Conservation (phyloP, 2,113 vertebrate genomes). For the Brachyistius frenatus region DNA sequence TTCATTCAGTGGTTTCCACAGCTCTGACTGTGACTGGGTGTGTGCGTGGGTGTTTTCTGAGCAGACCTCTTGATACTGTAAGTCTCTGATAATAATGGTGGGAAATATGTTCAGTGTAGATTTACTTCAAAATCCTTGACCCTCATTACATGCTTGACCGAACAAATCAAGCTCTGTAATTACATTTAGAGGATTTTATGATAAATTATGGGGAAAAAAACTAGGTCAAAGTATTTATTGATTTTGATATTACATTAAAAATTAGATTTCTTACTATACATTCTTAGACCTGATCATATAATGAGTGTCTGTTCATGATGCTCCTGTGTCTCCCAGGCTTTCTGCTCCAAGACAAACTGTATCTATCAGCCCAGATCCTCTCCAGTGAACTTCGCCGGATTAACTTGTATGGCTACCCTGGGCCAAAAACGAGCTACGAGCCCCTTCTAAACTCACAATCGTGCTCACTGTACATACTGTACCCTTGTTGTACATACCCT, state of each 20-base stretch:
- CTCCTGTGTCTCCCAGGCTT: slow-evolving; percentile 8
- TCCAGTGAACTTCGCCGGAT: slow-evolving; percentile 10
- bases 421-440: background rate
- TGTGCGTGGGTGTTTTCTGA: slow-evolving; percentile 11
- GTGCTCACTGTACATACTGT: background rate
- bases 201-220: slow-evolving; percentile 50
- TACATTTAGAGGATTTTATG: slow-evolving; percentile 45
- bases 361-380: slow-evolving; percentile 44
- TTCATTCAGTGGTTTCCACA: background rate
- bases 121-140: slow-evolving; percentile 48
- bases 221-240: slow-evolving; percentile 46
- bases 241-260: slow-evolving; percentile 48
- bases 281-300: slow-evolving; percentile 37
- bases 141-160: slow-evolving; percentile 44
- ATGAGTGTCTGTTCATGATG: slow-evolving; percentile 21
- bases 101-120: slow-evolving; percentile 28
- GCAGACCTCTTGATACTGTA: background rate
- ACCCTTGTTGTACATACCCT: slow-evolving; percentile 15
- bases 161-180: slow-evolving; percentile 58
- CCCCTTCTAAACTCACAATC: background rate
- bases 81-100: slow-evolving; percentile 27
- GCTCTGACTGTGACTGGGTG: background rate
- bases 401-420: slow-evolving; percentile 1
- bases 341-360: slow-evolving; percentile 1
- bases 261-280: slow-evolving; percentile 46